Percentiles rank a stretch among this genome's conserved stretches.
phyloP scores from a whole-genome alignment of 2,113 vertebrate species.

The Castor canadensis region DNA sequence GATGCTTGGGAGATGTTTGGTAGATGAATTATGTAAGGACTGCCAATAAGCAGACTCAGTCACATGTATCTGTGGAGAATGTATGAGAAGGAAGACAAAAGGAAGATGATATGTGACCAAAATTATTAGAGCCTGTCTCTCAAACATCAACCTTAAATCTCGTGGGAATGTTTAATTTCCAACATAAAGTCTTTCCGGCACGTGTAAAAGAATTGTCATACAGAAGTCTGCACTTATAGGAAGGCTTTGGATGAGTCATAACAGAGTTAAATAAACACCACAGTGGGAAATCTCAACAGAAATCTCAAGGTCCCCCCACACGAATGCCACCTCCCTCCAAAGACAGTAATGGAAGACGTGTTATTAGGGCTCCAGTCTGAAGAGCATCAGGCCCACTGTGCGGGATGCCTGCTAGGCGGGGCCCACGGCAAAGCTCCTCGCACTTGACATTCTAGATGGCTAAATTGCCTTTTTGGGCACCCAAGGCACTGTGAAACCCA shows the following conservation, averaged over 20 bases:
- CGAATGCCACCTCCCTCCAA: not conserved
- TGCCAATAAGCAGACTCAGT: not conserved
- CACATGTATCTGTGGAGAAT: not conserved
- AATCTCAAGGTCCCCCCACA: not conserved
- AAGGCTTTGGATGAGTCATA: not conserved
- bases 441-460: not conserved
- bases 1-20: no score
- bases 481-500: constrained; percentile 39
- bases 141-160: not conserved
- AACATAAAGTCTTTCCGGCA: not conserved
- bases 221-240: not conserved
- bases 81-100: not conserved
- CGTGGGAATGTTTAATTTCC: not conserved
- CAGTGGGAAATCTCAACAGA: not conserved
- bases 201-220: not conserved
- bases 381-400: accelerated
- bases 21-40: not conserved
- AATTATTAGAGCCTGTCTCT: not conserved
- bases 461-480: constrained; percentile 38
- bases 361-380: not conserved
- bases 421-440: accelerated
- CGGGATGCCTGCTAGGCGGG: not conserved
- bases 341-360: not conserved
- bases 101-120: not conserved
- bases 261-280: not conserved